Base-by-base conservation (phyloP, 2,797 vertebrate genomes). In the Mus spretus region DNA sequence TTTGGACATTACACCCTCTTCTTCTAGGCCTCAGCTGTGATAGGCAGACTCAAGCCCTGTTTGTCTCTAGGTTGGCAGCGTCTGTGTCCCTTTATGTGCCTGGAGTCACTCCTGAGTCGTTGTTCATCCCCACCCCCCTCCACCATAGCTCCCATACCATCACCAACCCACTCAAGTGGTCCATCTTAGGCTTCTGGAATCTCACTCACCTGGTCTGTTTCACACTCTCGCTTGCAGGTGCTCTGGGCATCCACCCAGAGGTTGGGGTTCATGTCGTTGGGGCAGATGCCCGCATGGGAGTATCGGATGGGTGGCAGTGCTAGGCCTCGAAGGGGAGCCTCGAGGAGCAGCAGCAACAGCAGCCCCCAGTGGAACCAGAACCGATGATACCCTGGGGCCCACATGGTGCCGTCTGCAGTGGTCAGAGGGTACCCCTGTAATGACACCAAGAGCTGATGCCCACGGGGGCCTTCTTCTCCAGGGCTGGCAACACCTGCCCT, bases 221-320 rank as follows among this genome's bases (percentile, higher is more conserved):
- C 99, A 91, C 99, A 99, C 97, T 99, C 99, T 20, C 99, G 98
- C 91, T 98, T 99, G 97, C 99, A 99, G 97, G 99, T 99, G 98
- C 99, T 99, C 99, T 99, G 99, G 1, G 99, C 99, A 1, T 99
- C 99, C 87, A 99, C 99, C 99, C 99, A 99, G 96, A 99, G 99
- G 98, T 99, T 99, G 93, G 99, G 99, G 98, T 99, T 99, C 99
- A 99, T 99, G 97, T 99, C 99, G 98, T 99, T 99, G 70, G 99
- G 99, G 97, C 99, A 99, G 97, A 99, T 99, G 86, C 99, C 99
- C 5, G 99, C 99, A 2, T 99, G 99, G 2, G 99, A 99, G 82
- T 99, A 99, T 8, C 99, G 99, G 95, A 99, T 96, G 1, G 98
- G 98, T 2, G 99, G 98, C 28, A 99, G 95, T 6, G 99, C 98